A percentile compares a stretch with the other conserved stretches of the same genome.
Evolutionary conservation across 2,888 invertebrate genomes (phyloP).

Genomic region (Deilephila elpenor): DNA sequence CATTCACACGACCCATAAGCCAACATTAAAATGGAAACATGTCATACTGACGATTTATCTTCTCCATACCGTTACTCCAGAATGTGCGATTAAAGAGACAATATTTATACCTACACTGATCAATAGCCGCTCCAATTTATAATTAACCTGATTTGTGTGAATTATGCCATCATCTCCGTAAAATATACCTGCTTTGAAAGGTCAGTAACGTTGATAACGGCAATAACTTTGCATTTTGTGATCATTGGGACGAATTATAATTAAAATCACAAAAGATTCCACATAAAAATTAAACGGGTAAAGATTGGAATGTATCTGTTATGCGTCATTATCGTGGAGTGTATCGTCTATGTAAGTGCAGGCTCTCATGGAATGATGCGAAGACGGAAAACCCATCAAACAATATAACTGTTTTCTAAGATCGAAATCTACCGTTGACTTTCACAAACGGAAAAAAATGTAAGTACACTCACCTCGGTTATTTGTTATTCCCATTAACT

Average conservation of each 20-base stretch:
- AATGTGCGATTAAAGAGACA: not conserved
- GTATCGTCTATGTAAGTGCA: not conserved
- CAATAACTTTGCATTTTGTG: not conserved
- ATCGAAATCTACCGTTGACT: constrained; percentile 49
- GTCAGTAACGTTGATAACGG: not conserved
- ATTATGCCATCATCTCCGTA: not conserved
- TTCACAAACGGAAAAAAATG: constrained; percentile 56
- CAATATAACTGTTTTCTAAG: constrained; percentile 57
- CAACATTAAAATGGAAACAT: constrained; percentile 6
- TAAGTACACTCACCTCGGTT: constrained; percentile 61
- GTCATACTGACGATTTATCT: constrained; percentile 1
- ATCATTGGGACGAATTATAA: not conserved
- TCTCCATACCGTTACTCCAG: constrained; percentile 1
- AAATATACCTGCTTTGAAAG: constrained; percentile 3
- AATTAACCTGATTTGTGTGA: not conserved
- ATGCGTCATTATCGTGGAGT: constrained; percentile 4
- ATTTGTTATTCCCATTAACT: constrained; percentile 60
- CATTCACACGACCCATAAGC: not conserved
- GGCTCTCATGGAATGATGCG: constrained; percentile 2
- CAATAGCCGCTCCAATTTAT: not conserved
- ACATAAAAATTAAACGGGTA: not conserved
- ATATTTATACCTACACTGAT: not conserved
- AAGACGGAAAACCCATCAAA: constrained; percentile 14
- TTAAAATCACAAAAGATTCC: not conserved
- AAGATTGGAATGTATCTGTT: not conserved